phyloP scores from a whole-genome alignment of 1,140 invertebrate genomes.

The Gonioctena quinquepunctata region DNA sequence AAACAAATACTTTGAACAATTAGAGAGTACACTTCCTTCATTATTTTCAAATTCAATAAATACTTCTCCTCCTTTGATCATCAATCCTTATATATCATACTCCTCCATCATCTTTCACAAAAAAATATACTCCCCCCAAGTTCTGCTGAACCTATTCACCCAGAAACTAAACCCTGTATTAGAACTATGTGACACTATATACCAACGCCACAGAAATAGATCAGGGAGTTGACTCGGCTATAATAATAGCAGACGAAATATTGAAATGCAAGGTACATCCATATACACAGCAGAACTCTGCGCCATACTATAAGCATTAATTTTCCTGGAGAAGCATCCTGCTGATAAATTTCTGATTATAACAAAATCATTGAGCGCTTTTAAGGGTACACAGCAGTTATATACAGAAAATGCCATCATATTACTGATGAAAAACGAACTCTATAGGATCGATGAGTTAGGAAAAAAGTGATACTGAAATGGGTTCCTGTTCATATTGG shows the following conservation, averaged over 20 bases:
- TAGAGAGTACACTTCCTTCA: neutral
- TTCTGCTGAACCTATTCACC: neutral
- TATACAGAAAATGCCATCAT: too few relatives aligned
- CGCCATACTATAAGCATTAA: neutral
- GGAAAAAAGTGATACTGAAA: too few relatives aligned
- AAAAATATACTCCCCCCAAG: neutral
- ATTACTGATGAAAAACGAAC: too few relatives aligned
- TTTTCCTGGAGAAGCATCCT: neutral
- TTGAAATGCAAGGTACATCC: neutral
- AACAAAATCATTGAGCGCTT: neutral
- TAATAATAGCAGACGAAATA: neutral
- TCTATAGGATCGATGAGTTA: too few relatives aligned
- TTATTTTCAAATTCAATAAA: neutral
- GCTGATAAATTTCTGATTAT: neutral
- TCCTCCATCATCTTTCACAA: neutral
- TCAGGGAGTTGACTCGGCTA: neutral
- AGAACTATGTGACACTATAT: neutral
- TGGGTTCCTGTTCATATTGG: too few relatives aligned
- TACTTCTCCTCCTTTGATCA: neutral
- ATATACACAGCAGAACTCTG: neutral
- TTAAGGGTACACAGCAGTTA: neutral
- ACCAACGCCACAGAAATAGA: neutral
- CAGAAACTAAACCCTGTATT: neutral
- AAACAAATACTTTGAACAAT: too few relatives aligned
- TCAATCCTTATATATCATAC: neutral